A percentile compares a stretch with the other conserved stretches of the same genome.
Evolutionary conservation across 2,797 vertebrate genomes (phyloP).

Genomic region (Labeo calbasu): DNA sequence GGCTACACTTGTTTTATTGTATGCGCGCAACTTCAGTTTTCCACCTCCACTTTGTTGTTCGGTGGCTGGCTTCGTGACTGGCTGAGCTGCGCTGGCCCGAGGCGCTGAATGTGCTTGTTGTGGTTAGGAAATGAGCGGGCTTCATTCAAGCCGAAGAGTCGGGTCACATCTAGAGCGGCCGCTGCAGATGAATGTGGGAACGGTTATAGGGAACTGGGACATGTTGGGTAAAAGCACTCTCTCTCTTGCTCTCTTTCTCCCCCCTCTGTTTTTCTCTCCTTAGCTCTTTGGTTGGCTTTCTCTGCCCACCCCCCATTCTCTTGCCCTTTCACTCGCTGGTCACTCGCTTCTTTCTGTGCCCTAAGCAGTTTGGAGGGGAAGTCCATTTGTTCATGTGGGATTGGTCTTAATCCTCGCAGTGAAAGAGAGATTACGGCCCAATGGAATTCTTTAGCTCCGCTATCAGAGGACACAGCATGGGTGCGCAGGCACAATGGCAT

Average conservation of each 20-base stretch:
- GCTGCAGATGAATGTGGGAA: conserved; percentile 49
- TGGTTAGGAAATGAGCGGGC: conserved; percentile 56
- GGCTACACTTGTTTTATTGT: conserved; percentile 36
- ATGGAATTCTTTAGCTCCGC: conserved; percentile 35
- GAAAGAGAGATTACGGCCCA: conserved; percentile 50
- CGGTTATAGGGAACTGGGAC: conserved; percentile 42
- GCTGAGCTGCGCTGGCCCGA: conserved; percentile 40
- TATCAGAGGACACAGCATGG: conserved; percentile 47
- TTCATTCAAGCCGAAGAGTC: conserved; percentile 58
- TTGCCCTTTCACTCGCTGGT: conserved; percentile 26
- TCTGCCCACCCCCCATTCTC: conserved; percentile 6
- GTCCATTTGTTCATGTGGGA: conserved; percentile 50
- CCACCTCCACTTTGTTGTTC: conserved; percentile 33
- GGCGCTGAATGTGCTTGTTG: conserved; percentile 49
- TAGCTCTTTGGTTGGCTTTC: background rate
- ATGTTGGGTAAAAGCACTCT: conserved; percentile 30
- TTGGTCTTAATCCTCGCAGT: conserved; percentile 49
- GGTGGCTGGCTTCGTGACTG: conserved; percentile 40
- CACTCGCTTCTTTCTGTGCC: conserved; percentile 40
- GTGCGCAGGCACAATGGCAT: conserved; percentile 21
- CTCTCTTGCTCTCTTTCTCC: conserved; percentile 17
- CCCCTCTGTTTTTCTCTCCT: conserved; percentile 26
- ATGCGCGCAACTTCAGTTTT: conserved; percentile 20
- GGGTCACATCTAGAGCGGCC: conserved; percentile 48
- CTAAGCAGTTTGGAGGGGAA: conserved; percentile 46